Base-by-base conservation (phyloP, 2,888 invertebrate genomes). In the Pristionchus fissidentatus region DNA sequence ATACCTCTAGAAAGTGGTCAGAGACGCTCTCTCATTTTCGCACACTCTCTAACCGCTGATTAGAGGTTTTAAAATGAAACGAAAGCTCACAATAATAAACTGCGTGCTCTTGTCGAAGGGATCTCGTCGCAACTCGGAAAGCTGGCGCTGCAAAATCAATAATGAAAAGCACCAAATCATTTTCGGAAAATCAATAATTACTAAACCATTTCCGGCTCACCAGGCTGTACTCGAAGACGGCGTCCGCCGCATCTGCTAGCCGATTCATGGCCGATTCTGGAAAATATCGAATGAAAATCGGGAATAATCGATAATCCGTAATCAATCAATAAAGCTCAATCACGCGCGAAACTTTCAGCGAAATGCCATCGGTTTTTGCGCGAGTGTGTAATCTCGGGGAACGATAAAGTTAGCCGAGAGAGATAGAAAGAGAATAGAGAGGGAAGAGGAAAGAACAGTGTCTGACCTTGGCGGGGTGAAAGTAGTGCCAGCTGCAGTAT, bases 321-420 rank as follows among this genome's bases (percentile, higher is more conserved):
- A 70, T 70, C 70, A 26, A 70, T 70, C 41, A 70, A 41, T 26
- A 70, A 60, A 22, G 57, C n/a, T n/a, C n/a, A n/a, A n/a, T n/a
- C n/a, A n/a, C n/a, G n/a, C n/a, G n/a, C 57, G 60, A 0, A 60
- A 29, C 29, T 13, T 0, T 13, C 10, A 32, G 60, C 60, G 60
- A 60, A 60, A 60, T 70, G 70, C 41, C 70, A 70, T n/a, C 70
- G 70, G 43, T 70, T 70, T 70, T 70, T 70, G 41, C 66, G 66
- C 22, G 38, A 15, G 38, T 70, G 70, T 70, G 70, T 70, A 70
- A 70, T 70, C 70, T 70, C 41, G 70, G 38, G 70, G 70, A 70
- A 41, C 41, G 41, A 43, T 41, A 41, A 70, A 70, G 70, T 70
- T 70, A 70, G 70, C 70, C 70, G 41, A 70, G 70, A 70, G 62